A percentile compares a stretch with the other conserved stretches of the same genome.
phyloP scores from a whole-genome alignment of 2,888 invertebrate species.

The Minunthozetes semirufus region DNA sequence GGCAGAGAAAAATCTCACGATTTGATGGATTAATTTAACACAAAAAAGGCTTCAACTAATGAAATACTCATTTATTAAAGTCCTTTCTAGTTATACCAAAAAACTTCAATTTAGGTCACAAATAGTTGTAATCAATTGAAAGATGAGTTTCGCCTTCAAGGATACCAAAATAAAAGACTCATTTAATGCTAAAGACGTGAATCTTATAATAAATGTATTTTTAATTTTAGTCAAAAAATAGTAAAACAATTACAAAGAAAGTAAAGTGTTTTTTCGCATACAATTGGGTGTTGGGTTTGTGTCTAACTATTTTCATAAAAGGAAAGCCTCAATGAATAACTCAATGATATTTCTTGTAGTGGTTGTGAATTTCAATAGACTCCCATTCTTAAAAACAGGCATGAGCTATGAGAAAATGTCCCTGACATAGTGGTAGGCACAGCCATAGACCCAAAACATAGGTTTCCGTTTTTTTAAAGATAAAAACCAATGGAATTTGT shows the following conservation, averaged over 20 bases:
- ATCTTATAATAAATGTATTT: neutral
- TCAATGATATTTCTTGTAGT: neutral
- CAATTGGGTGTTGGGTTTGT: neutral
- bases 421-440: too few relatives aligned
- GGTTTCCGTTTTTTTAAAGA: too few relatives aligned
- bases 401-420: too few relatives aligned
- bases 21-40: conserved; percentile 18
- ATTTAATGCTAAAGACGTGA: neutral
- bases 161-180: neutral
- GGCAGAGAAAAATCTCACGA: conserved; percentile 1
- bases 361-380: neutral
- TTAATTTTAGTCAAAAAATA: neutral
- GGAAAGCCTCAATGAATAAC: neutral
- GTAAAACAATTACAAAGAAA: neutral
- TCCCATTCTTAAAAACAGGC: too few relatives aligned
- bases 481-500: too few relatives aligned
- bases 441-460: too few relatives aligned
- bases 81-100: neutral
- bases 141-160: conserved; percentile 27
- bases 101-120: conserved; percentile 12
- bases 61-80: neutral
- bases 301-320: neutral
- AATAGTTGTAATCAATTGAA: conserved; percentile 10
- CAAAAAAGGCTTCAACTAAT: conserved; percentile 12
- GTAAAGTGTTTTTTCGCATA: neutral